These are phyloP conservation scores for Odontomachus brunneus DNA, from an alignment of 1,140 invertebrate species.

Conservation along the genomic window DNA sequence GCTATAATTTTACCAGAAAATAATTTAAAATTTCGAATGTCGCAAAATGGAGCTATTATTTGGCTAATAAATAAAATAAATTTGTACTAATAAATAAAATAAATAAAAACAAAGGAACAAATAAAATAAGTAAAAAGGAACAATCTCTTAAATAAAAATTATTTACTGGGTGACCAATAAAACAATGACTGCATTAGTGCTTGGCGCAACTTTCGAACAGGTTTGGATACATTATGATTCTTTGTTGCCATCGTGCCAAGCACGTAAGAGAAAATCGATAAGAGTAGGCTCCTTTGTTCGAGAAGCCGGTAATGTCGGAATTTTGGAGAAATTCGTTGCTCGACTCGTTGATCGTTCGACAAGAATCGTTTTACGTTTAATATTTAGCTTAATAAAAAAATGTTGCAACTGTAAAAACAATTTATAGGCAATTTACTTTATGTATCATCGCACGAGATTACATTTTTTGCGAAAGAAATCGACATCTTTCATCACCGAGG, in stretches of 20 bases:
- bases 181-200: no score
- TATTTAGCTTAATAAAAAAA: not conserved
- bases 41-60: no score
- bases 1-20: no score
- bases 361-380: no score
- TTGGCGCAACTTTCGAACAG: not conserved
- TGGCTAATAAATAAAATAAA: no score
- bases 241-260: constrained; percentile 75
- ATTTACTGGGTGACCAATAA: no score
- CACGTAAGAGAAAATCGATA: constrained; percentile 81
- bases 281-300: constrained; percentile 80
- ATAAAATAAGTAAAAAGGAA: no score
- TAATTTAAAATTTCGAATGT: no score
- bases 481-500: not conserved
- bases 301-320: constrained; percentile 61
- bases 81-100: no score
- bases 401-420: constrained; percentile 7
- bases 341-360: not conserved
- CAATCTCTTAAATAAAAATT: no score
- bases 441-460: not conserved
- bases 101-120: no score
- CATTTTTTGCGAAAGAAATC: not conserved
- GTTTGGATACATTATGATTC: constrained; percentile 65
- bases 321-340: constrained; percentile 68
- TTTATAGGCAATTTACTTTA: not conserved